A percentile compares a stretch with the other conserved stretches of the same genome.
phyloP scores from a whole-genome alignment of 2,797 vertebrate species.

The Pantherophis alleghaniensis region DNA sequence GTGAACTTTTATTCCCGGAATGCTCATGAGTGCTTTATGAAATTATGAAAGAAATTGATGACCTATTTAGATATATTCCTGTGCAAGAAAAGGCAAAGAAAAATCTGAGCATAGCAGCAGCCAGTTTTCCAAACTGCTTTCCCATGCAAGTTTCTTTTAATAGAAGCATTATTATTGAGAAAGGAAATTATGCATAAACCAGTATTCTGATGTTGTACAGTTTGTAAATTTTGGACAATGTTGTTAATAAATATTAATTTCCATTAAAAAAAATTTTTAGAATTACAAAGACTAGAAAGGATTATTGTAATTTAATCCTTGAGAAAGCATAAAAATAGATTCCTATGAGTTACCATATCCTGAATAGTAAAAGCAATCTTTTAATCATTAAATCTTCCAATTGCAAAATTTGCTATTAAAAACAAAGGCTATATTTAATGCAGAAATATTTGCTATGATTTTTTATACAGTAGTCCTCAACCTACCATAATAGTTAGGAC shows the following conservation, averaged over 20 bases:
- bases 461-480: too few relatives aligned
- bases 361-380: neutral
- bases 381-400: too few relatives aligned
- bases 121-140: neutral
- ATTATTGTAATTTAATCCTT: neutral
- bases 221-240: too few relatives aligned
- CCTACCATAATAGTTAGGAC: too few relatives aligned
- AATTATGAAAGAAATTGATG: constrained; percentile 62
- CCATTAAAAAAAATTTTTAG: too few relatives aligned
- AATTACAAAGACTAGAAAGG: too few relatives aligned
- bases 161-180: constrained; percentile 4
- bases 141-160: neutral
- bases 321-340: neutral
- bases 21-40: constrained; percentile 63
- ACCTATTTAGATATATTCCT: constrained; percentile 62
- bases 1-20: constrained; percentile 60
- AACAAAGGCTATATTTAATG: too few relatives aligned
- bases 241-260: too few relatives aligned
- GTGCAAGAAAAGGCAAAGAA: constrained; percentile 36
- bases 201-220: neutral
- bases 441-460: too few relatives aligned
- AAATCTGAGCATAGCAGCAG: constrained; percentile 21
- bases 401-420: too few relatives aligned
- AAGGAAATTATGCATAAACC: neutral
- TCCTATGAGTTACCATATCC: neutral